Evolutionary conservation across 2,888 invertebrate species (phyloP).

Genomic region (Antheraea yamamai): DNA sequence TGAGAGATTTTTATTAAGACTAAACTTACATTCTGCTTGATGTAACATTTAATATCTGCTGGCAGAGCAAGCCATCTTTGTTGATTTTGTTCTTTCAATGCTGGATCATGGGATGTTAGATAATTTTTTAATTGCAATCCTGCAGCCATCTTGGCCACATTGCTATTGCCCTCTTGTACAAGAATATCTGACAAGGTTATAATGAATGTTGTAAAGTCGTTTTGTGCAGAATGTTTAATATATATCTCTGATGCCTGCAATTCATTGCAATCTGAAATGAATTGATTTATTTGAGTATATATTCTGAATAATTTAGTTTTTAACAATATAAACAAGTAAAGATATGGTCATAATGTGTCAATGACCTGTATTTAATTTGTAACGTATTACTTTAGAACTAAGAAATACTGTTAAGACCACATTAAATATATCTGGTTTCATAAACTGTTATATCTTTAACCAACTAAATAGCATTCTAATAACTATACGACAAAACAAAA

Average conservation of each 20-base stretch:
- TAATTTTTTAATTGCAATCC: conserved; percentile 99
- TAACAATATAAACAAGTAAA: no score
- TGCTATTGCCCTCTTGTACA: conserved; percentile 93
- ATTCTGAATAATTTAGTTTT: no score
- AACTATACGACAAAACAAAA: no score
- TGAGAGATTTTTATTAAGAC: not conserved
- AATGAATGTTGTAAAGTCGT: conserved; percentile 95
- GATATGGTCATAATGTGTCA: no score
- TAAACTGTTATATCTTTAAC: no score
- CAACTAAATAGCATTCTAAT: no score
- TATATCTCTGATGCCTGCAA: conserved; percentile 95
- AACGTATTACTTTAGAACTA: no score
- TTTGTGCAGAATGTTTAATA: conserved; percentile 95
- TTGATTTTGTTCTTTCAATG: conserved; percentile 91
- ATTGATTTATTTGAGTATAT: not conserved
- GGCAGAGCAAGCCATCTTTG: conserved; percentile 96
- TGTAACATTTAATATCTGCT: conserved; percentile 91
- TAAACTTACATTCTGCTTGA: conserved; percentile 95
- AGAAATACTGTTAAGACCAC: no score
- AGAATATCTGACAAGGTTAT: conserved; percentile 96
- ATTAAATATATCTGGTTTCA: no score
- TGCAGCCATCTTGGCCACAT: conserved; percentile 98
- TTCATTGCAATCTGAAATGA: conserved; percentile 94
- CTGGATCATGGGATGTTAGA: conserved; percentile 96
- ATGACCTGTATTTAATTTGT: no score